Percentiles rank a stretch among this genome's conserved stretches.
phyloP scores from a whole-genome alignment of 2,113 vertebrate genomes.

The Chiloscyllium plagiosum region DNA sequence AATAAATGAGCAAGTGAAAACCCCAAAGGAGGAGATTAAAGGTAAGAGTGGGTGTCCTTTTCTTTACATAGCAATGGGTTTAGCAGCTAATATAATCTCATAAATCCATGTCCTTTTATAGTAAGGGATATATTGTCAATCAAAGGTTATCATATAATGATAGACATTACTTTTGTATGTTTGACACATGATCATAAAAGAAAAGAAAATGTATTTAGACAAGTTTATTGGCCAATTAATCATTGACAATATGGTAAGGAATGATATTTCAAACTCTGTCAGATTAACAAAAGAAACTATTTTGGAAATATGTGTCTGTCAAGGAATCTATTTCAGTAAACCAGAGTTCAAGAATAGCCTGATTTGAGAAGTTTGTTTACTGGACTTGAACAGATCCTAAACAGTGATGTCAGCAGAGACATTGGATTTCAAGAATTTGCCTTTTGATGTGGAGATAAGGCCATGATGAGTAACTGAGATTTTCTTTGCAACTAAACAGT shows the following conservation, averaged over 20 bases:
- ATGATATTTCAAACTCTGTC: not conserved
- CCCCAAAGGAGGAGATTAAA: not conserved
- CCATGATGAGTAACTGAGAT: not conserved
- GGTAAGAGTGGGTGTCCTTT: not conserved
- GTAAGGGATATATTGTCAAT: constrained; percentile 3
- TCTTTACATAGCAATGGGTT: not conserved
- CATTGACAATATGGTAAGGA: not conserved
- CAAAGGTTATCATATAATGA: not conserved
- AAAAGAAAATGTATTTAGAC: not conserved
- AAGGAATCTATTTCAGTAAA: not conserved
- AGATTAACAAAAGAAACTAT: not conserved
- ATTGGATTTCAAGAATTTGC: not conserved
- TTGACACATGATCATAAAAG: not conserved
- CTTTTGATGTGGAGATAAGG: not conserved
- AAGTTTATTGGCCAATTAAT: not conserved
- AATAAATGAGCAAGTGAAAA: constrained; percentile 1
- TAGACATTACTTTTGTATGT: not conserved
- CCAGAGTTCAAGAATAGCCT: not conserved
- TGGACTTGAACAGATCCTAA: not conserved
- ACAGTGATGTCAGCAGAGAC: not conserved
- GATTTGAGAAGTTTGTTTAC: not conserved
- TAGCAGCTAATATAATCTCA: not conserved
- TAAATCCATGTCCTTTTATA: constrained; percentile 22
- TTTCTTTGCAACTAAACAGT: not conserved
- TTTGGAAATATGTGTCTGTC: not conserved